A percentile compares a stretch with the other conserved stretches of the same genome.
These are phyloP conservation scores for Aporrectodea caliginosa DNA, from an alignment of 1,140 invertebrate genomes.

Conservation along the genomic window DNA sequence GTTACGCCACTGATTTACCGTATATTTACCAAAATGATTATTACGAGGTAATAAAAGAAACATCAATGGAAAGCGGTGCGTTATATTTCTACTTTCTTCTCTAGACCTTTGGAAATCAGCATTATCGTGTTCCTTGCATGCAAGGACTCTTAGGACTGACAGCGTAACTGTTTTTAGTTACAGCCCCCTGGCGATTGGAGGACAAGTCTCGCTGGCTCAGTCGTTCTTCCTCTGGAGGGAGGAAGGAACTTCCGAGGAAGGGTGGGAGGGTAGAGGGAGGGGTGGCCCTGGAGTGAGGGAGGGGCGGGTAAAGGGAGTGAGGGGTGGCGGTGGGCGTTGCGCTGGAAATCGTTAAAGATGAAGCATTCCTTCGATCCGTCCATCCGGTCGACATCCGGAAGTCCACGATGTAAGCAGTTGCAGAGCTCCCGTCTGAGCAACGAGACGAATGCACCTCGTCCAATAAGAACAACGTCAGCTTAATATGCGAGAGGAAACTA, in stretches of 20 bases:
- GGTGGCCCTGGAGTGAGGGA: not conserved
- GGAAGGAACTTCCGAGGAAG: not conserved
- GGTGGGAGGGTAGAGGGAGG: not conserved
- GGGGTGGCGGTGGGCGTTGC: too few relatives aligned
- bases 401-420: too few relatives aligned
- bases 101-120: not conserved
- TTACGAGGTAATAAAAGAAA: too few relatives aligned
- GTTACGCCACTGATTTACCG: too few relatives aligned
- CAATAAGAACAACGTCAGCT: too few relatives aligned
- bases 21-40: too few relatives aligned
- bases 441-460: too few relatives aligned
- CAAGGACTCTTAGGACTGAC: not conserved
- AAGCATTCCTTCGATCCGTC: not conserved
- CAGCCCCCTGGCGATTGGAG: too few relatives aligned
- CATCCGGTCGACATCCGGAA: too few relatives aligned
- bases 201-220: not conserved
- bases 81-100: not conserved
- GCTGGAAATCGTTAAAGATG: slow-evolving; percentile 2
- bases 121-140: not conserved
- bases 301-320: not conserved
- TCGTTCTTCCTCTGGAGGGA: not conserved
- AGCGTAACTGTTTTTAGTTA: not conserved
- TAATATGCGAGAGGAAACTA: too few relatives aligned
- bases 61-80: too few relatives aligned
- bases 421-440: too few relatives aligned